These are phyloP conservation scores for Abrostola tripartita DNA, from an alignment of 2,888 invertebrate genomes.

Conservation along the genomic window DNA sequence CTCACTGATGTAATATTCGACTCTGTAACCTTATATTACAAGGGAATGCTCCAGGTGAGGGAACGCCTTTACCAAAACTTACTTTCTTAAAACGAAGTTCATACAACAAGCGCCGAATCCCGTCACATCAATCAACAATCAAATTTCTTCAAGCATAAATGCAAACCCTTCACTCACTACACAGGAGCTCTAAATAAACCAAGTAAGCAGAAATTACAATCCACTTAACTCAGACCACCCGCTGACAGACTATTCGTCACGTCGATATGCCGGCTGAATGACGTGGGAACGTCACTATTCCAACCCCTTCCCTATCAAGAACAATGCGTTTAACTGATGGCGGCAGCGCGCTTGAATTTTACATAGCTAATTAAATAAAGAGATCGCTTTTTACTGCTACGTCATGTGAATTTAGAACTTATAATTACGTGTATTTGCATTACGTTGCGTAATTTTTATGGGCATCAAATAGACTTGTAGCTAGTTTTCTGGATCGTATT, in stretches of 20 bases:
- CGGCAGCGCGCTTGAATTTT: constrained; percentile 30
- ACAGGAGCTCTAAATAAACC: constrained; percentile 34
- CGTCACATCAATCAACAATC: constrained; percentile 16
- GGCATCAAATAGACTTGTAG: too few relatives aligned
- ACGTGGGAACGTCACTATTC: constrained; percentile 63
- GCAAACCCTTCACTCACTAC: constrained; percentile 3
- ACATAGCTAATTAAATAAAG: constrained; percentile 22
- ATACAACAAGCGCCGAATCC: constrained; percentile 3
- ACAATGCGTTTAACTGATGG: constrained; percentile 40
- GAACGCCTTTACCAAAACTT: too few relatives aligned
- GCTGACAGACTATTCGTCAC: constrained; percentile 73
- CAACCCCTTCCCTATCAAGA: constrained; percentile 36
- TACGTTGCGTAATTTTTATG: too few relatives aligned
- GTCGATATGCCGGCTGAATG: constrained; percentile 58
- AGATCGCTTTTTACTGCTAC: background rate
- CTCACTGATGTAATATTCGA: too few relatives aligned
- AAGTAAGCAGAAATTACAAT: constrained; percentile 28
- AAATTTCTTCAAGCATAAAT: constrained; percentile 26
- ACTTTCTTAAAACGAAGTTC: background rate
- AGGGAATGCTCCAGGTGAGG: too few relatives aligned
- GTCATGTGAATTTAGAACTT: background rate
- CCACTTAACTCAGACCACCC: constrained; percentile 72
- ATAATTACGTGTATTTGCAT: too few relatives aligned
- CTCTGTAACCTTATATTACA: too few relatives aligned
- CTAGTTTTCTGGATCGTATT: too few relatives aligned